Evolutionary conservation across 2,113 vertebrate genomes (phyloP), one percentile per base, ranked within the genome.

Genomic region (Xiphophorus maculatus): DNA sequence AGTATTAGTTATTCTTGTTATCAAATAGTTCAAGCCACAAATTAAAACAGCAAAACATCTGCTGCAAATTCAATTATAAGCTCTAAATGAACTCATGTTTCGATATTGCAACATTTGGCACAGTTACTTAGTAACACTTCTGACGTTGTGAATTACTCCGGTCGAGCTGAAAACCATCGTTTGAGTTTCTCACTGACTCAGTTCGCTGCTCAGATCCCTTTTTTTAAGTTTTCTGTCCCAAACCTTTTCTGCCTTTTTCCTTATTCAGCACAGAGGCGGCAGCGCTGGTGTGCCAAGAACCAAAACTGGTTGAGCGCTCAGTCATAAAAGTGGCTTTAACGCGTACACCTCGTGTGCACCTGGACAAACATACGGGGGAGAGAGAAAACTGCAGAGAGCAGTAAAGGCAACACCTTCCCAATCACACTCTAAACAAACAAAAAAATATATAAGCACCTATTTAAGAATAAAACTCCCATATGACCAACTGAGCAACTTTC

Each of bases 281-380:
- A 67, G 76, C 82, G 79, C 83, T 72, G 71, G 51, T 8, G 40
- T 85, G 91, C 90, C 91, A 91, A 84, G 71, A 19, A 48, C 63
- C 84, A 83, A 81, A 90, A 91, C 74, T 91, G 90, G 92, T 87
- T 93, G 82, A 88, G 83, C 75, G 87, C 83, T 84, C 87, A 84
- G 82, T 91, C 88, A 89, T 83, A 90, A 42, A 86, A 84, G 91
- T 89, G 84, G 83, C 85, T 87, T 80, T 81, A 84, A 90, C 87
- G 77, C 87, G 90, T 76, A 82, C 90, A 93, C 92, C 89, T 90
- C 63, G 25, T n/a, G 28, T 78, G 86, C 93, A 94, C 93, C 93
- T 95, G 93, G 91, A 90, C 85, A 94, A 94, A 95, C 91, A 94
- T 60, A 86, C 76, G 66, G 76, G 61, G 15, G 6, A 3, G 69